Conservation (phyloP, 2,113 vertebrate species). For the Aptenodytes forsteri region DNA sequence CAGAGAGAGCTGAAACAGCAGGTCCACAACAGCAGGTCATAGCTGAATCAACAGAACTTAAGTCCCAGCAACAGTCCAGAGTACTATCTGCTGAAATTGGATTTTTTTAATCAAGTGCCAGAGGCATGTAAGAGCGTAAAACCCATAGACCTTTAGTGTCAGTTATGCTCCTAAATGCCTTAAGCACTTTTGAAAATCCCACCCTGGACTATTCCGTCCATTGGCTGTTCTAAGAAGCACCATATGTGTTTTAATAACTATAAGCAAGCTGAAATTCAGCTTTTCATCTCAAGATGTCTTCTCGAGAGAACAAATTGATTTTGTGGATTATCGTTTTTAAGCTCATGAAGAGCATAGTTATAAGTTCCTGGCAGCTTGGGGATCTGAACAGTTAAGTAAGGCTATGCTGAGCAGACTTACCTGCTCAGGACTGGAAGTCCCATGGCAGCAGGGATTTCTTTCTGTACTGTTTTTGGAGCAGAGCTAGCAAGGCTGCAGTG, state of each 20-base stretch:
- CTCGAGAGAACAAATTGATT: constrained; percentile 29
- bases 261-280: constrained; percentile 16
- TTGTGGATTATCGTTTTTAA: constrained; percentile 13
- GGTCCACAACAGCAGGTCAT: background rate
- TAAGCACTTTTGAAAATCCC: background rate
- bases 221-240: background rate
- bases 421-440: background rate
- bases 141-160: background rate
- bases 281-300: background rate
- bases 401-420: background rate
- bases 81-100: background rate
- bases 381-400: background rate
- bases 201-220: background rate
- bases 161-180: background rate
- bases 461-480: background rate
- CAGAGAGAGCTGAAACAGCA: constrained; percentile 5
- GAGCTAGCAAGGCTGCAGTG: background rate
- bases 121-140: background rate
- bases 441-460: background rate
- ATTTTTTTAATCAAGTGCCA: constrained; percentile 5
- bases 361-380: background rate
- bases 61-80: background rate
- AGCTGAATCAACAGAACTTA: constrained; percentile 15
- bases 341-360: background rate
- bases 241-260: background rate